Evolutionary conservation across 2,797 vertebrate species (phyloP).

Genomic region (Diceros bicornis): DNA sequence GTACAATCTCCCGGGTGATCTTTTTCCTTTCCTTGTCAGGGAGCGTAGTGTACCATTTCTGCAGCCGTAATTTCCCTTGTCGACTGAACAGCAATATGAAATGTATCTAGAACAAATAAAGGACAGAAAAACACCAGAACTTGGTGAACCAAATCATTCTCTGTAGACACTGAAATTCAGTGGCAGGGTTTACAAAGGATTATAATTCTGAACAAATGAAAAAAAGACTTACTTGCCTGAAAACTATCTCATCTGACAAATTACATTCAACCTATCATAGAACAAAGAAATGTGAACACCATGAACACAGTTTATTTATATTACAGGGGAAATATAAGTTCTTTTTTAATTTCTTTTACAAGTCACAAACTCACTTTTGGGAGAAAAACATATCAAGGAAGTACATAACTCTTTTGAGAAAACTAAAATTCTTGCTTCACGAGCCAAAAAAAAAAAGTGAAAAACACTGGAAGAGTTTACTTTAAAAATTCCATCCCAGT

Average conservation of each 20-base stretch:
- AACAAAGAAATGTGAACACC: not conserved
- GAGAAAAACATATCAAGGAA: not conserved
- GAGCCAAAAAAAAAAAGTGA: not conserved
- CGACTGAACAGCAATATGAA: conserved; percentile 99
- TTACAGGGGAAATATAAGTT: not conserved
- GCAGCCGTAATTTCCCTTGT: conserved; percentile 97
- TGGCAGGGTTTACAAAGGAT: not conserved
- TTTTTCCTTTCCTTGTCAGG: conserved; percentile 97
- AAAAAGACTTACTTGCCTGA: not conserved
- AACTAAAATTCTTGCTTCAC: conserved; percentile 36
- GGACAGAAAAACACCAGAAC: conserved; percentile 21
- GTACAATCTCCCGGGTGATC: conserved; percentile 96
- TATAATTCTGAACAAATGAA: not conserved
- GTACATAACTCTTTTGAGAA: not conserved
- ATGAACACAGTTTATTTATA: not conserved
- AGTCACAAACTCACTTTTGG: not conserved
- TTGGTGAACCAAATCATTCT: conserved; percentile 7
- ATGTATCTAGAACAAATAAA: conserved; percentile 92
- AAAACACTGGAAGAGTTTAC: not conserved
- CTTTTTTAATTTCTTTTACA: not conserved
- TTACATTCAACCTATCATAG: not conserved
- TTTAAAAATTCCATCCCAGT: not conserved
- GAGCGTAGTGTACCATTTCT: conserved; percentile 97
- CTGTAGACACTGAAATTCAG: not conserved
- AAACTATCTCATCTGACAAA: not conserved